A percentile compares a stretch with the other conserved stretches of the same genome.
These are phyloP conservation scores for Cryptocheilus praepositus DNA, from an alignment of 2,888 invertebrate genomes.

Conservation along the genomic window DNA sequence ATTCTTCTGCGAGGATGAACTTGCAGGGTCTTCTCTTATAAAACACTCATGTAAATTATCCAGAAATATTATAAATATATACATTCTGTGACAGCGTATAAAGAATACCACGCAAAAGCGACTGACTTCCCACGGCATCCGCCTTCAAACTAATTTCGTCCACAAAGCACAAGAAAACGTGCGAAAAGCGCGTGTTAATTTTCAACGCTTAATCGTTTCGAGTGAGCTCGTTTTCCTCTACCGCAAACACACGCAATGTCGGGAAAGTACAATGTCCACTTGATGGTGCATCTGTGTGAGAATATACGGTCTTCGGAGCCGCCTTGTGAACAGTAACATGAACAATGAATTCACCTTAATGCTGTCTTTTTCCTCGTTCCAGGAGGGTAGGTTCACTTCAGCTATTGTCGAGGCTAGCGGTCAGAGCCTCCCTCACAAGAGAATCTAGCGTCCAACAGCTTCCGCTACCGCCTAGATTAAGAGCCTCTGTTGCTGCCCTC, in stretches of 20 bases:
- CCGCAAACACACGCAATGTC: background rate
- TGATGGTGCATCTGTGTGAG: background rate
- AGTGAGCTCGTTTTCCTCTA: too few relatives aligned
- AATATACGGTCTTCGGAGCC: background rate
- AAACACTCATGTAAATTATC: too few relatives aligned
- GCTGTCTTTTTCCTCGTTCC: constrained; percentile 4
- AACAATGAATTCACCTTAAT: background rate
- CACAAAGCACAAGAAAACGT: too few relatives aligned
- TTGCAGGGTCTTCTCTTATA: too few relatives aligned
- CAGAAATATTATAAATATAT: too few relatives aligned
- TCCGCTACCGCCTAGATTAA: constrained; percentile 91
- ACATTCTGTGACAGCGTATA: too few relatives aligned
- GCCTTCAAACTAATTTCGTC: too few relatives aligned
- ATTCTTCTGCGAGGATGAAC: too few relatives aligned
- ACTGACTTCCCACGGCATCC: too few relatives aligned
- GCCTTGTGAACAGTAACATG: background rate
- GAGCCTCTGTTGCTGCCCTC: constrained; percentile 88
- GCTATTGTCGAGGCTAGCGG: constrained; percentile 88
- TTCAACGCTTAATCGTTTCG: background rate
- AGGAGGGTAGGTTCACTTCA: constrained; percentile 93
- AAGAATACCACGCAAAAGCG: too few relatives aligned
- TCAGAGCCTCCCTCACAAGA: constrained; percentile 84
- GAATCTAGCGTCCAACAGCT: constrained; percentile 86
- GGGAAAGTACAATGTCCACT: background rate
- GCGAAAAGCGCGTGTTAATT: too few relatives aligned